phyloP scores from a whole-genome alignment of 2,113 vertebrate genomes.

The Gambusia affinis region DNA sequence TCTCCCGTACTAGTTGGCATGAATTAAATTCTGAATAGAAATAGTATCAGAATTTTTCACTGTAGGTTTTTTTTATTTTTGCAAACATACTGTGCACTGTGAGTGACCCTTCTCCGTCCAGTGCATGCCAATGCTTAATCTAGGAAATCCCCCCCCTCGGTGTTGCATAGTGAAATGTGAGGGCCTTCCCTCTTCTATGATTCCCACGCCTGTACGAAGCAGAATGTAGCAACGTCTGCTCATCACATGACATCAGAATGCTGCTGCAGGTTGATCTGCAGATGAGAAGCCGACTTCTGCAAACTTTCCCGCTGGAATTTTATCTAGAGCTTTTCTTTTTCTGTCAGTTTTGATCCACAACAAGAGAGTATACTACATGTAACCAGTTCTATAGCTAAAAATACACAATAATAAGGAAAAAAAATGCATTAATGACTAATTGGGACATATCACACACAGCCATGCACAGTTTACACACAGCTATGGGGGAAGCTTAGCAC shows the following conservation, averaged over 20 bases:
- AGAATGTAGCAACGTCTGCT: neutral
- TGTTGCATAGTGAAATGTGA: slow-evolving; percentile 7
- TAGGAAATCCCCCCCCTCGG: slow-evolving; percentile 47
- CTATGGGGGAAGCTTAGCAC: slow-evolving; percentile 45
- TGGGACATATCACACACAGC: neutral
- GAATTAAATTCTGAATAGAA: neutral
- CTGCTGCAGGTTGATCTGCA: slow-evolving; percentile 1
- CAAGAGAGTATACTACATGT: neutral
- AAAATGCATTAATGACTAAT: too few relatives aligned
- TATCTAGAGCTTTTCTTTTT: neutral
- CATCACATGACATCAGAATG: slow-evolving; percentile 11
- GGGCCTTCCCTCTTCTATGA: slow-evolving; percentile 17
- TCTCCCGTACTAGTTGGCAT: neutral
- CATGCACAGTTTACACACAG: slow-evolving; percentile 27
- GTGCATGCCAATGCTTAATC: slow-evolving; percentile 38
- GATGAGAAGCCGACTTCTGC: neutral
- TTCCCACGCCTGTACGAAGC: slow-evolving; percentile 1
- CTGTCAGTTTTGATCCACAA: neutral
- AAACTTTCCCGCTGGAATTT: neutral
- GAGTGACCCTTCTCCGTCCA: slow-evolving; percentile 18
- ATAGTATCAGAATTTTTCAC: neutral
- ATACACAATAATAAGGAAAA: neutral
- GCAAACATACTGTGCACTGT: slow-evolving; percentile 3
- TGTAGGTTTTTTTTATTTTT: neutral
- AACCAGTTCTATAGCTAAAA: slow-evolving; percentile 7